Base-by-base conservation (phyloP, 1,140 invertebrate genomes). In the Nephotettix cincticeps region DNA sequence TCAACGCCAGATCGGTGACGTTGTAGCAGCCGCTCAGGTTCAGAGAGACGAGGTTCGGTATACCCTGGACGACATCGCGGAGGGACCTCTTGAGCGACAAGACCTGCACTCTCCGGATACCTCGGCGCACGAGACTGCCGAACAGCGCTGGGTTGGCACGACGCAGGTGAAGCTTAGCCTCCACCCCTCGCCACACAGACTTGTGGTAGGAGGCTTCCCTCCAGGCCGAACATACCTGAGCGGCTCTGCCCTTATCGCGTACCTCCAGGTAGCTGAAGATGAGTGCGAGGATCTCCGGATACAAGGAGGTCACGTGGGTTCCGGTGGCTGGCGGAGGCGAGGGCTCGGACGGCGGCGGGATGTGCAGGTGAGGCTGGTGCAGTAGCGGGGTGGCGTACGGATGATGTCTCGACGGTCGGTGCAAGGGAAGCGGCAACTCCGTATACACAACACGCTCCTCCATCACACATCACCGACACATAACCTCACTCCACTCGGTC, bases 21-120 rank as follows among this genome's bases (percentile, higher is more conserved):
- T 94, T 96, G 83, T 94, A 98, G 80, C 95, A 98, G 13, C 96
- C 96, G 76, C 92, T 94, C 3, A 98, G 83, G 77, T 95, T 97
- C 56, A 98, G 84, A 25, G 93, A 91, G 75, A 93, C 92, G 29
- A 98, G 81, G 75, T 93, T 91, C 3, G 93, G 93, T 27, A 98
- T 87, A 9, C 93, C 92, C 30, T 89, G 86, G 23, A 97, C 88
- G 21, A 97, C 91, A 78, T 97, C 95, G 72, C 92, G 85, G 21
- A 97, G 83, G n/a, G 91, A 91, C 54, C 93, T 83, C 47, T 92
- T 83, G 45, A 97, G 82, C 28, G 94, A 96, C 14, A 98, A 82
- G 69, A 98, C 91, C 83, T 97, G 96, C 19, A 98, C 89, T 77
- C 89, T 87, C 69, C 91, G 88, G 67, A 98, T 95, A 73, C 95